Evolutionary conservation across 1,140 invertebrate genomes (phyloP).

Genomic region (Aporrectodea caliginosa): DNA sequence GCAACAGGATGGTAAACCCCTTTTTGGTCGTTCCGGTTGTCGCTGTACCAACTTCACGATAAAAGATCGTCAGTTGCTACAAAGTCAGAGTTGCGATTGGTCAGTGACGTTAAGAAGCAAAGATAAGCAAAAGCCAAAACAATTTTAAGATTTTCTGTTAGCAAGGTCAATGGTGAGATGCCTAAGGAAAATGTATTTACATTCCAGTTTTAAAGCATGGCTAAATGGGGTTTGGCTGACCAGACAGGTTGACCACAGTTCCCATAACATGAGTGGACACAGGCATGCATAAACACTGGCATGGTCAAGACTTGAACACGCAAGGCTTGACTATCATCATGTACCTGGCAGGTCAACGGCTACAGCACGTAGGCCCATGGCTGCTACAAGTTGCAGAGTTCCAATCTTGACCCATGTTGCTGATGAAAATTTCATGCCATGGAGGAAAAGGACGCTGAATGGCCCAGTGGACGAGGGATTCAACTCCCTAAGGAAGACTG

Average conservation of each 20-base stretch:
- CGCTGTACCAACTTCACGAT: background rate
- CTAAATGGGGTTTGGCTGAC: background rate
- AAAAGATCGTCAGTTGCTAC: background rate
- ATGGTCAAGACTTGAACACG: background rate
- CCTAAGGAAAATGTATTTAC: no score
- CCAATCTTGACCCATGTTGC: constrained; percentile 53
- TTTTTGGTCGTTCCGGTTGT: background rate
- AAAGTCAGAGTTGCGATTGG: no score
- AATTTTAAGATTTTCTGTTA: background rate
- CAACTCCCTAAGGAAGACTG: background rate
- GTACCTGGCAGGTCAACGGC: constrained; percentile 57
- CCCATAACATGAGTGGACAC: background rate
- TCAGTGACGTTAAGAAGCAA: no score
- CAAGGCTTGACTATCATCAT: background rate
- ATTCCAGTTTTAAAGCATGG: background rate
- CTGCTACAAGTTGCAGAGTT: constrained; percentile 50
- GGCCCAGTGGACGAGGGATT: background rate
- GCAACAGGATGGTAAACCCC: constrained; percentile 44
- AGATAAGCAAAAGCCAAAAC: background rate
- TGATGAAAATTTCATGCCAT: constrained; percentile 55
- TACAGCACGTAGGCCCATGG: constrained; percentile 51
- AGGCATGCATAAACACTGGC: no score
- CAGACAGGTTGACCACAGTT: no score
- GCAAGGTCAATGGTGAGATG: background rate
- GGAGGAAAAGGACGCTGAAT: constrained; percentile 50